Evolutionary conservation across 1,140 invertebrate species (phyloP), one percentile per base, ranked within the genome.

Genomic region (Zaprionus lachaisei): DNA sequence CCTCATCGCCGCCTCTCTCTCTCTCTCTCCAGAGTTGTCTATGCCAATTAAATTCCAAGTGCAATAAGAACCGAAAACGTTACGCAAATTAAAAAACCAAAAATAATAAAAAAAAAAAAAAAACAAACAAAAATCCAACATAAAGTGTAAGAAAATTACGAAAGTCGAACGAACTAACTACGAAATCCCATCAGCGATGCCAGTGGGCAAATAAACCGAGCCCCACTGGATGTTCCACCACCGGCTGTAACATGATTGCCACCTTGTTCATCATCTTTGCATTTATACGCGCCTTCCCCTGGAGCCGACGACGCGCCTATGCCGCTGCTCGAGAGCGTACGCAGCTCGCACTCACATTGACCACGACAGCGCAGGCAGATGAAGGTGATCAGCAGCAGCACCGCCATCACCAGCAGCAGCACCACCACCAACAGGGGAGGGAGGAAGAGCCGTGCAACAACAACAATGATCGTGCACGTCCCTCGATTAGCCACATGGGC

Each of bases 201-300:
- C 22, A 41, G 22, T 31, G 49, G 31, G 7, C 14, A 72, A 11
- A 20, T 26, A 57, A 20, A 17, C 20, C 56, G 11, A 37, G 34
- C 2, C 12, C 68, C 34, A 63, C 60, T 63, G 58, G 17, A 37
- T n/a, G 34, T 51, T 7, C 31, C 47, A 68, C 17, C 20, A 11
- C 9, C 31, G 31, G 31, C 31, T 34, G 31, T 9, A 49, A 62
- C 20, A 93, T 93, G 92, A 92, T 93, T 79, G 92, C 92, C 77
- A 93, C 92, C 55, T 74, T 93, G 61, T 93, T 93, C 72, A 92
- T 93, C 37, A 84, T 93, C 17, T 92, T 93, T 87, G 91, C 91
- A 85, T 93, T 93, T 81, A 90, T 93, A 72, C 91, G 92, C 63
- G 90, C 92, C 63, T 92, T 93, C 62, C 91, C 87, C 68, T 93